phyloP scores from a whole-genome alignment of 2,113 vertebrate species.

The Apodemus speciosus region DNA sequence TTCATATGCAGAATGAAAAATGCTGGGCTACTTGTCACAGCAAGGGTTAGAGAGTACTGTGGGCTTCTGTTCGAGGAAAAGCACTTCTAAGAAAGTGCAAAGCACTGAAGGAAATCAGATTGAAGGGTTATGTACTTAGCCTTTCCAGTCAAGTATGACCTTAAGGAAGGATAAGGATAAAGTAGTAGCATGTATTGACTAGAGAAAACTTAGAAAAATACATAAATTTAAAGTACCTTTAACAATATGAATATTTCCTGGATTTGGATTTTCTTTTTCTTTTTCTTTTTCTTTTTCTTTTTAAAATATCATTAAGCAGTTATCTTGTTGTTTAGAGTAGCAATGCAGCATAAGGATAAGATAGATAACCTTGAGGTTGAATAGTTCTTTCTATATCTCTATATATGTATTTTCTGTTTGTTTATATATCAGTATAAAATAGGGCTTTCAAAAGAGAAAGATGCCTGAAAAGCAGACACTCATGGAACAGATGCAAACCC shows the following conservation, averaged over 20 bases:
- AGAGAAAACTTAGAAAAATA: conserved; percentile 27
- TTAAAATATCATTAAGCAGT: not conserved
- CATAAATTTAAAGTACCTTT: conserved; percentile 33
- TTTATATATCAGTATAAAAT: conserved; percentile 14
- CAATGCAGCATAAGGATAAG: not conserved
- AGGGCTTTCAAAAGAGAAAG: not conserved
- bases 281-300: not conserved
- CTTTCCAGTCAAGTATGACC: conserved; percentile 42
- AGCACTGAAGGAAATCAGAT: conserved; percentile 41
- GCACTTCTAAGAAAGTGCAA: not conserved
- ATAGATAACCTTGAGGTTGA: not conserved
- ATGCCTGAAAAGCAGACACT: not conserved
- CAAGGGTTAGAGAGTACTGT: not conserved
- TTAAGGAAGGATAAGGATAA: conserved; percentile 22
- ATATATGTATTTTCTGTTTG: not conserved
- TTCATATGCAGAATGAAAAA: conserved; percentile 19
- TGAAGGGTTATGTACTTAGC: not conserved
- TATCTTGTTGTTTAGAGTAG: not conserved
- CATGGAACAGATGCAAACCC: not conserved
- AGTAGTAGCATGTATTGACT: not conserved
- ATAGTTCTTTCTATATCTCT: not conserved
- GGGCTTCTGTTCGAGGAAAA: not conserved
- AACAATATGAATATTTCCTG: conserved; percentile 20
- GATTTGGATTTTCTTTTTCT: not conserved
- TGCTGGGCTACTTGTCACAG: not conserved